Conservation (phyloP, 2,888 invertebrate genomes). For the Epinotia brunnichana region DNA sequence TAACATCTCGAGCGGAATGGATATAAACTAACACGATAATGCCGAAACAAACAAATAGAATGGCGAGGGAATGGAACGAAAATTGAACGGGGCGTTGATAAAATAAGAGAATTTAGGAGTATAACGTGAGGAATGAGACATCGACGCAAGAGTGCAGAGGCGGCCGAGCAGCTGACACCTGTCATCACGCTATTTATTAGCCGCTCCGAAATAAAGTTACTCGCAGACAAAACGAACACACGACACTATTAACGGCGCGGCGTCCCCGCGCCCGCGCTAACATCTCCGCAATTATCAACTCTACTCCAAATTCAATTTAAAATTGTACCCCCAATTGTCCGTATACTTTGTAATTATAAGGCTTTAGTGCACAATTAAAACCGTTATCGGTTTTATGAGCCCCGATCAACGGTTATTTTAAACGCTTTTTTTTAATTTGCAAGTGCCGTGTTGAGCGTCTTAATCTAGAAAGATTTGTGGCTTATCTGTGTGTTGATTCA, state of each 20-base stretch:
- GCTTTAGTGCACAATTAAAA: constrained; percentile 54
- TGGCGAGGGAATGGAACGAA: constrained; percentile 75
- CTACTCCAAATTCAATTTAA: constrained; percentile 53
- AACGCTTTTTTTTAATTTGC: constrained; percentile 50
- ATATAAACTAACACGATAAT: constrained; percentile 68
- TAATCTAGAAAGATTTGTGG: constrained; percentile 47
- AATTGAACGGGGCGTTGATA: constrained; percentile 82
- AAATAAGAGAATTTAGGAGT: constrained; percentile 83
- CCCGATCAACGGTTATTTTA: constrained; percentile 49
- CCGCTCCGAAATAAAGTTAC: constrained; percentile 82
- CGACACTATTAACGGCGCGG: constrained; percentile 78
- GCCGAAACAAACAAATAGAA: constrained; percentile 75
- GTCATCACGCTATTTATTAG: constrained; percentile 84
- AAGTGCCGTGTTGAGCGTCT: constrained; percentile 49
- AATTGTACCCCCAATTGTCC: constrained; percentile 45
- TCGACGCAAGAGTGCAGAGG: constrained; percentile 84
- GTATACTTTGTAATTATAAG: constrained; percentile 49
- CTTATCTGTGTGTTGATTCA: constrained; percentile 47
- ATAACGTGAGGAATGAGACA: constrained; percentile 83
- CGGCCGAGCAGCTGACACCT: constrained; percentile 83
- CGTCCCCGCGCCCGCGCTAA: constrained; percentile 70
- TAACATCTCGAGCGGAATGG: constrained; percentile 53
- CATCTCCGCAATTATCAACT: constrained; percentile 71
- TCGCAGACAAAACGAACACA: constrained; percentile 81
- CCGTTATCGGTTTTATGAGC: constrained; percentile 54